Percentiles rank a stretch among this genome's conserved stretches.
These are phyloP conservation scores for Bothrops jararaca DNA, from an alignment of 2,113 vertebrate genomes.

Conservation along the genomic window DNA sequence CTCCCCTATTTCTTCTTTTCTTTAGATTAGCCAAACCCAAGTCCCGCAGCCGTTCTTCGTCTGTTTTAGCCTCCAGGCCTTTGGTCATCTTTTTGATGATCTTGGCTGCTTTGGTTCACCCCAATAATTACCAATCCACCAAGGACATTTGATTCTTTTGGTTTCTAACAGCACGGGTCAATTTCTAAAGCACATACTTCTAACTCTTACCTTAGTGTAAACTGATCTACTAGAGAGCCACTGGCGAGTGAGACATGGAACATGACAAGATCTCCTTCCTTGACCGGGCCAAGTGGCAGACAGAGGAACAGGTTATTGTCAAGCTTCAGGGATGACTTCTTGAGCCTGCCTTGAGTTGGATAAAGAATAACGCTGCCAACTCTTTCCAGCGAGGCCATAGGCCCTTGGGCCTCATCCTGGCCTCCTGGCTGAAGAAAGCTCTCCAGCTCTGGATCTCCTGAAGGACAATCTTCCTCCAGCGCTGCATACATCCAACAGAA, in stretches of 20 bases:
- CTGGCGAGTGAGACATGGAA: slow-evolving; percentile 83
- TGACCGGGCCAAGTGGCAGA: slow-evolving; percentile 81
- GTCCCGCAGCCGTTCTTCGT: too few relatives aligned
- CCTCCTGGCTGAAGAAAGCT: slow-evolving; percentile 66
- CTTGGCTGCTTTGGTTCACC: neutral
- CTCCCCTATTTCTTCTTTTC: too few relatives aligned
- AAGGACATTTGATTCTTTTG: neutral
- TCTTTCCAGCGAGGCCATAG: slow-evolving; percentile 70
- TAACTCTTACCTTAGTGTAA: slow-evolving; percentile 81
- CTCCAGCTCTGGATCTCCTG: slow-evolving; percentile 75
- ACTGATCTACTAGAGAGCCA: slow-evolving; percentile 77
- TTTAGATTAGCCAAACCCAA: too few relatives aligned
- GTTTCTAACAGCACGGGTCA: neutral
- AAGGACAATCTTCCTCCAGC: slow-evolving; percentile 75
- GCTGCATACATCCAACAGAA: slow-evolving; percentile 81
- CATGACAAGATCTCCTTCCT: slow-evolving; percentile 83
- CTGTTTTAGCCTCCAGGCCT: too few relatives aligned
- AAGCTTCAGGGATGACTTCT: slow-evolving; percentile 75
- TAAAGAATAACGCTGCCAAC: slow-evolving; percentile 84
- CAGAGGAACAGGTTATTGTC: slow-evolving; percentile 83
- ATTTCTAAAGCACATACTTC: neutral
- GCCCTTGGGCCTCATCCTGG: slow-evolving; percentile 65
- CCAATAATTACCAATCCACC: neutral
- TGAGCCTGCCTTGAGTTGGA: slow-evolving; percentile 69
- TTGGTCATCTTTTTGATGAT: too few relatives aligned